Evolutionary conservation across 2,797 vertebrate species (phyloP), one percentile per base, ranked within the genome.

Genomic region (Amazonetta brasiliensis): DNA sequence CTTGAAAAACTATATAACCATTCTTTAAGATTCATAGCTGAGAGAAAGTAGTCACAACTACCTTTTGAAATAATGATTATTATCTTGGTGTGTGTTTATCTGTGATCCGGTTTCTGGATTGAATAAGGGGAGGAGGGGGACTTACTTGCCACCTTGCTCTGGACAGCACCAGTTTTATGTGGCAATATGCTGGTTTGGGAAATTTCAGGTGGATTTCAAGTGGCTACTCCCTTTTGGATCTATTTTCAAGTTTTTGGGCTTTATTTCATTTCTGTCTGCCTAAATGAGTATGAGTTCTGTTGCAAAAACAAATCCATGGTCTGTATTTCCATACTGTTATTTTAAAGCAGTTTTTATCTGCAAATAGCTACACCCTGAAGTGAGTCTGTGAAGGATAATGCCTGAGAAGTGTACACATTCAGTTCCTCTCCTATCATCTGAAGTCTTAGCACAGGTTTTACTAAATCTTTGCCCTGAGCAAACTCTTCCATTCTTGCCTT

Each of bases 251-350:
- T 2, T 0, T 28, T 46, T 21, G 33, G 19, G 7, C 4, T 66
- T 41, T 56, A 31, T 67, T 73, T 30, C 68, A 46, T 12, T 20
- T 14, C 16, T 25, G 22, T 14, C 28, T 43, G 18, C 50, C 67
- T 44, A 69, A 62, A 33, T 3, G n/a, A 28, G 8, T 12, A 3
- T 0, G 0, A 22, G 7, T 69, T 71, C 25, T 46, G 7, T 62
- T 37, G 31, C 20, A 41, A 68, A 56, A 54, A 26, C 6, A 80
- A 26, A 67, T 67, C 21, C n/a, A 20, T 12, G 54, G 44, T 2
- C 63, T 52, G 1, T 30, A 16, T 66, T 78, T 92, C 77, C 50
- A 55, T 11, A 28, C 22, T n/a, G 28, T 30, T 55, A 6, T 60
- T 79, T 84, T 8, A 39, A 25, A 75, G 54, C 0, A 73, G 37